Evolutionary conservation across 2,113 vertebrate genomes (phyloP).

Genomic region (Oreotrochilus melanogaster): DNA sequence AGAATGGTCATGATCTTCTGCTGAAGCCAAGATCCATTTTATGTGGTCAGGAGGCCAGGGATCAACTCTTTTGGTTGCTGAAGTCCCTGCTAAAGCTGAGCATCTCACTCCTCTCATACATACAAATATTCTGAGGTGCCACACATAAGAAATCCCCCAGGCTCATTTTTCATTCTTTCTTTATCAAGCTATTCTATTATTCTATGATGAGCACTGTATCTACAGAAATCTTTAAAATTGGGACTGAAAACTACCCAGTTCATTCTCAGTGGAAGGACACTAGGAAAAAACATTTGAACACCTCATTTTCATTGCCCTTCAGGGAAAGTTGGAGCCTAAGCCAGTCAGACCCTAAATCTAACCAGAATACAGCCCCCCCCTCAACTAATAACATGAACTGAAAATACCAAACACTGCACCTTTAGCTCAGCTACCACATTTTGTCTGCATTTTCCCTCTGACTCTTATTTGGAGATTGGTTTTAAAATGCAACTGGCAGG

Average conservation of each 20-base stretch:
- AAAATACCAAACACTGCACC: not conserved
- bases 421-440: not conserved
- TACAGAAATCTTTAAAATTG: not conserved
- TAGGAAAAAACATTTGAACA: not conserved
- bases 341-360: not conserved
- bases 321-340: not conserved
- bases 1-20: not conserved
- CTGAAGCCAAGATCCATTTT: not conserved
- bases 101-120: not conserved
- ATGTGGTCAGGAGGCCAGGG: not conserved
- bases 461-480: not conserved
- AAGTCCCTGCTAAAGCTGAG: not conserved
- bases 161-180: not conserved
- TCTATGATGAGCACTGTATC: not conserved
- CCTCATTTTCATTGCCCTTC: fast-evolving
- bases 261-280: not conserved
- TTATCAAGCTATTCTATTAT: not conserved
- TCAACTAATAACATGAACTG: not conserved
- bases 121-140: not conserved
- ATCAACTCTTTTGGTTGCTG: not conserved
- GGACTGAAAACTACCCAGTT: not conserved
- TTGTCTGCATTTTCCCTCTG: not conserved
- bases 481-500: not conserved
- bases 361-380: not conserved
- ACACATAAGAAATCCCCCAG: not conserved